Base-by-base conservation (phyloP, 2,113 vertebrate species). In the Barbus barbus region DNA sequence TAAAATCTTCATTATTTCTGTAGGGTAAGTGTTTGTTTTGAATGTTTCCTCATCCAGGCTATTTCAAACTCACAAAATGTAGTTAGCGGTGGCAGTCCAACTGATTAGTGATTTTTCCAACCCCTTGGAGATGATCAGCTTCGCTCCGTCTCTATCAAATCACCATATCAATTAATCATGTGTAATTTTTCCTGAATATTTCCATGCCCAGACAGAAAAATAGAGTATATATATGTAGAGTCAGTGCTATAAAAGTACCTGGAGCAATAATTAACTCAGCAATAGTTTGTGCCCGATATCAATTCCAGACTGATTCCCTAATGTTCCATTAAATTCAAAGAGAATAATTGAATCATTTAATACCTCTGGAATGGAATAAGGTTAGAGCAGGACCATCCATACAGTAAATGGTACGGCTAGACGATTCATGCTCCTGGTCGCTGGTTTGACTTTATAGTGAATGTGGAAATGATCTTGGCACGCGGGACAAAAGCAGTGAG, bases 271-370 rank as follows among this genome's bases (percentile, higher is more conserved):
- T 88, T 88, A 88, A 88, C 86, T 88, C 71, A 13, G 84, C 85
- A 88, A 88, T 88, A 88, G 78, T 87, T 87, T 85, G 86, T 88
- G 84, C 86, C 84, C 38, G 22, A 85, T 88, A 88, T 88, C 86
- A 88, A 88, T 88, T 88, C 80, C 86, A 88, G 81, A 78, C 71
- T 5, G 81, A 88, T 88, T 88, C 86, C 86, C 86, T 88, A 85
- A 88, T 85, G 86, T 85, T 85, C 81, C 86, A 88, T 88, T 85
- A 85, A 85, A 88, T 88, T 88, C 69, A 85, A 83, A 85, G 81
- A 58, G 84, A 85, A 85, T 85, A 87, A 87, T 87, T 87, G 86
- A 87, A 87, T 87, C 84, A 81, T 87, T 87, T 87, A 83, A 87
- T 60, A 87, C 76, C 51, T 87, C 81, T 80, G 81, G 36, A 85